A percentile compares a stretch with the other conserved stretches of the same genome.
Evolutionary conservation across 2,888 invertebrate genomes (phyloP).

Genomic region (Gymnosoma rotundatum): DNA sequence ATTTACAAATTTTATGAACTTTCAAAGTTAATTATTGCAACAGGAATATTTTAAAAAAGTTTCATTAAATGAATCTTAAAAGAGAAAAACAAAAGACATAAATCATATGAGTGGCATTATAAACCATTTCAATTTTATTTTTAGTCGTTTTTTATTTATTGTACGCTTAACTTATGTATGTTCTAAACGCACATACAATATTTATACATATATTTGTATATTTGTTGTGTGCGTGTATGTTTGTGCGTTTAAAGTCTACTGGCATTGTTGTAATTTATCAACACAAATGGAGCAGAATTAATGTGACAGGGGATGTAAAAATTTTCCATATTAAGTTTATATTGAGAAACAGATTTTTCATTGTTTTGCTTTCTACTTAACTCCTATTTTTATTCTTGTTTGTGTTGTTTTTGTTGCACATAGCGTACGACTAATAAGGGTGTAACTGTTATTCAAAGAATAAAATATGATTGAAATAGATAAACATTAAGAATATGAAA

Average conservation of each 20-base stretch:
- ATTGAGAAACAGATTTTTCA: constrained; percentile 46
- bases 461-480: constrained; percentile 41
- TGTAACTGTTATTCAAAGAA: constrained; percentile 28
- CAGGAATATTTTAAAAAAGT: constrained; percentile 20
- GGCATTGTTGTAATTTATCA: constrained; percentile 65
- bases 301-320: constrained; percentile 64
- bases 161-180: constrained; percentile 8
- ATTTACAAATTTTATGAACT: not conserved
- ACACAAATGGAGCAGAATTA: constrained; percentile 70
- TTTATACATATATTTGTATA: not conserved
- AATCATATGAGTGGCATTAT: constrained; percentile 59
- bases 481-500: constrained; percentile 44
- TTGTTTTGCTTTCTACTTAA: constrained; percentile 7
- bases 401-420: constrained; percentile 15
- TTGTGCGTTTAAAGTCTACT: constrained; percentile 20
- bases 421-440: constrained; percentile 32
- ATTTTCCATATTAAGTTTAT: constrained; percentile 45
- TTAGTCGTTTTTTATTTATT: constrained; percentile 24
- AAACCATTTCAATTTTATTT: constrained; percentile 66
- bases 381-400: not conserved
- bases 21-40: constrained; percentile 25
- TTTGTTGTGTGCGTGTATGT: constrained; percentile 4
- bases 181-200: constrained; percentile 10
- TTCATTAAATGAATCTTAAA: constrained; percentile 47
- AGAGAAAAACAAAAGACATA: constrained; percentile 53